Percentiles rank a stretch among this genome's conserved stretches.
phyloP scores from a whole-genome alignment of 2,113 vertebrate genomes.

The Numida meleagris region DNA sequence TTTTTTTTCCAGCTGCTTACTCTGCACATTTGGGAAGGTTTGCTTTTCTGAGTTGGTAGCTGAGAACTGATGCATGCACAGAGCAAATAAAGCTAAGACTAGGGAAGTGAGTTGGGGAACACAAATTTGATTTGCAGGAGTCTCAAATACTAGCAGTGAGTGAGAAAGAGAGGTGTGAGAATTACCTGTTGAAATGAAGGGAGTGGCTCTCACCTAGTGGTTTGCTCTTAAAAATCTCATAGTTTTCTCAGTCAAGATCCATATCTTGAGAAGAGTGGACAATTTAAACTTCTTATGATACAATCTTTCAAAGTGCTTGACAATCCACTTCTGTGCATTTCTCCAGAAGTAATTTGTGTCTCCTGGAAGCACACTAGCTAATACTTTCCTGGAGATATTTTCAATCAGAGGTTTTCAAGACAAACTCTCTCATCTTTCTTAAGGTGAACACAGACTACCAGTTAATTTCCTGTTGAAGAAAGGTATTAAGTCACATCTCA shows the following conservation, averaged over 20 bases:
- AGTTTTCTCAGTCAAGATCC: not conserved
- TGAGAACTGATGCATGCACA: not conserved
- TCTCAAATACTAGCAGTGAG: not conserved
- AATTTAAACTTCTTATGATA: not conserved
- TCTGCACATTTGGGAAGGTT: not conserved
- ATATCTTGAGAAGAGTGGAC: fast-evolving
- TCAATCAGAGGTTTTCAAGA: not conserved
- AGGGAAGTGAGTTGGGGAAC: not conserved
- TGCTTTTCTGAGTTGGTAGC: not conserved
- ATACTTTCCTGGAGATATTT: not conserved
- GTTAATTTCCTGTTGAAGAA: not conserved
- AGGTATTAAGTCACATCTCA: not conserved
- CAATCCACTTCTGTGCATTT: not conserved
- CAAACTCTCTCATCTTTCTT: not conserved
- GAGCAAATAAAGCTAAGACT: not conserved
- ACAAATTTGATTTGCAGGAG: not conserved
- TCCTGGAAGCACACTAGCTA: not conserved
- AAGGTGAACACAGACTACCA: fast-evolving
- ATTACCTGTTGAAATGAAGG: not conserved
- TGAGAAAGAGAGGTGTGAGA: not conserved
- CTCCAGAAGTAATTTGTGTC: not conserved
- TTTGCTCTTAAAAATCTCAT: not conserved
- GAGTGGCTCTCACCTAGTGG: not conserved
- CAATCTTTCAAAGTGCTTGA: not conserved
- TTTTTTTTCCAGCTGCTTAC: not conserved